Evolutionary conservation across 2,113 vertebrate species (phyloP).

Genomic region (Dunckerocampus dactyliophorus): DNA sequence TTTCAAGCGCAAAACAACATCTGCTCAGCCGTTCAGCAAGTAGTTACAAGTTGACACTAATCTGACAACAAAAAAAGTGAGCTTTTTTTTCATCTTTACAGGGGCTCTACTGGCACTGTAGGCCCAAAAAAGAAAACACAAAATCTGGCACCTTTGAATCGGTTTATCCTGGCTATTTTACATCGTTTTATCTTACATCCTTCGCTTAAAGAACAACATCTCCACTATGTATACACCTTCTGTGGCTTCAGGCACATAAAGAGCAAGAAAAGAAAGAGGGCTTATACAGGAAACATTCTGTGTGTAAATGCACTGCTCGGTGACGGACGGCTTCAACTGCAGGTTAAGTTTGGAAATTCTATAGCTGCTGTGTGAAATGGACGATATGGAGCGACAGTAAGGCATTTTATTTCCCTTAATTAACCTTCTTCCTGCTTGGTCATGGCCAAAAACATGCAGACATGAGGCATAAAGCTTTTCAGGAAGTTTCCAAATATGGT

Average conservation of each 20-base stretch:
- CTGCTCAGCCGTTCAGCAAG: constrained; percentile 62
- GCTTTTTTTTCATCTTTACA: constrained; percentile 57
- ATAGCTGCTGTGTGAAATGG: constrained; percentile 26
- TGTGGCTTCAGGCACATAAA: constrained; percentile 68
- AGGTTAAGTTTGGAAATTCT: constrained; percentile 6
- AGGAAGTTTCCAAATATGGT: neutral
- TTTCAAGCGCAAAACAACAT: constrained; percentile 66
- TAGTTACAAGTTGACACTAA: constrained; percentile 65
- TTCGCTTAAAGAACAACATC: constrained; percentile 55
- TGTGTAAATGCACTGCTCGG: constrained; percentile 55
- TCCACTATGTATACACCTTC: constrained; percentile 60
- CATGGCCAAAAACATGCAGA: constrained; percentile 4
- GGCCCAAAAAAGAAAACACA: constrained; percentile 55
- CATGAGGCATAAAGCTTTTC: constrained; percentile 24
- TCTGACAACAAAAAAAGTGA: constrained; percentile 61
- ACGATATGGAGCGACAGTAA: constrained; percentile 20
- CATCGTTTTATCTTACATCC: constrained; percentile 67
- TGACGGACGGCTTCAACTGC: constrained; percentile 24
- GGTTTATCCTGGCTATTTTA: constrained; percentile 72
- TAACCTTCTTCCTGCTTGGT: constrained; percentile 7
- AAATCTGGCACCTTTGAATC: constrained; percentile 79
- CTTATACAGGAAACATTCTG: constrained; percentile 41
- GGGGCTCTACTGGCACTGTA: constrained; percentile 44
- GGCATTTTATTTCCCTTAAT: constrained; percentile 23
- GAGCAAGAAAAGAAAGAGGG: constrained; percentile 40